Base-by-base conservation (phyloP, 2,888 invertebrate genomes). In the Abrostola triplasia region DNA sequence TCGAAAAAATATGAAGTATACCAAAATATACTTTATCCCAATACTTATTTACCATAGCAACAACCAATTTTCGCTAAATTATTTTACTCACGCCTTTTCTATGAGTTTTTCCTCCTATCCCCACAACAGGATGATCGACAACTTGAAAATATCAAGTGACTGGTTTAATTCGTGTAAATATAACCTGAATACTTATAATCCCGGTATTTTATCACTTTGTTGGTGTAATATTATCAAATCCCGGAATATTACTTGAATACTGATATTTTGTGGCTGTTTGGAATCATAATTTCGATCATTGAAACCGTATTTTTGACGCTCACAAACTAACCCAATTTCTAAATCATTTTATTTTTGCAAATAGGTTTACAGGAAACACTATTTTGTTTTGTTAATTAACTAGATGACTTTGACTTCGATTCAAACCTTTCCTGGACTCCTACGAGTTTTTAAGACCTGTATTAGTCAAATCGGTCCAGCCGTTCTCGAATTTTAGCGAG, bases 1-100 rank as follows among this genome's bases (percentile, higher is more conserved):
- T 48, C 6, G 24, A 7, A 42, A 11, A 24, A 11, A 42, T 36
- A 57, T 24, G 7, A 24, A 13, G 13, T 7, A 6, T 24, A 10
- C 0, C 13, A 47, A 47, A 47, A 47, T 47, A 24, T 5, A 47
- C 44, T 12, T 12, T n/a, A 42, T 42, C 12, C 7, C 12, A 12
- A 12, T 8, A 54, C 44, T 69, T 73, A 64, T 56, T 75, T 24
- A 44, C 58, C 51, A 53, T 64, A 37, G 70, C 51, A 70, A 75
- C 52, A 8, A 47, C 48, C 48, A 59, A 64, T 70, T 56, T 52
- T 9, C 13, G 0, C 52, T 42, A n/a, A 37, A 10, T 41, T 24
- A 24, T 24, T 24, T 24, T 24, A 24, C 42, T 42, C 10, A 51
- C 42, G 74, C 58, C 50, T 37, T 5, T 41, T 38, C 11, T 24